These are phyloP conservation scores for Hyaena hyaena DNA, from an alignment of 2,113 vertebrate species.

Conservation along the genomic window DNA sequence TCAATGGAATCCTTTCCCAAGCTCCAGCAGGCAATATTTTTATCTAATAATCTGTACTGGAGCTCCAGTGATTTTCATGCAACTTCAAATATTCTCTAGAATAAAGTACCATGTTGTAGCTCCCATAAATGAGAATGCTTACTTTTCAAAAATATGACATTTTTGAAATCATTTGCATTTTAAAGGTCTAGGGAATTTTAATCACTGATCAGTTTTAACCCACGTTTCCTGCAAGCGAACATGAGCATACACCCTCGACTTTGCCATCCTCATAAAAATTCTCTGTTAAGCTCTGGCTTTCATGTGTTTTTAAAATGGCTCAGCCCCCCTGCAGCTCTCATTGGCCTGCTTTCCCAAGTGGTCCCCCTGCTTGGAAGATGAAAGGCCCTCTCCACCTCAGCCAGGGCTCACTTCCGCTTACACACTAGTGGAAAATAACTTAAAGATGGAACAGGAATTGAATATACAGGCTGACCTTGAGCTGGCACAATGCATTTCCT, in stretches of 20 bases:
- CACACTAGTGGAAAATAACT: slow-evolving; percentile 75
- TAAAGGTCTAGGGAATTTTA: slow-evolving; percentile 85
- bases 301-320: slow-evolving; percentile 73
- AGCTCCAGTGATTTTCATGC: slow-evolving; percentile 74
- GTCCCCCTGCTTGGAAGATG: slow-evolving; percentile 75
- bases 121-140: slow-evolving; percentile 80
- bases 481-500: neutral
- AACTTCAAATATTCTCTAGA: slow-evolving; percentile 76
- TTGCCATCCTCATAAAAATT: slow-evolving; percentile 81
- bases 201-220: slow-evolving; percentile 78
- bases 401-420: slow-evolving; percentile 55
- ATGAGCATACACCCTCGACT: slow-evolving; percentile 73
- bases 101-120: slow-evolving; percentile 78
- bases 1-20: slow-evolving; percentile 73
- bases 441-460: slow-evolving; percentile 73
- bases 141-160: slow-evolving; percentile 80
- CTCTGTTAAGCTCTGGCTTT: slow-evolving; percentile 76
- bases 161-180: slow-evolving; percentile 86
- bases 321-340: slow-evolving; percentile 70
- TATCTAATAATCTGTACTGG: slow-evolving; percentile 67
- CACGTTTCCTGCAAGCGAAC: slow-evolving; percentile 75
- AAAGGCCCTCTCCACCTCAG: slow-evolving; percentile 78
- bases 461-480: slow-evolving; percentile 64
- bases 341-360: slow-evolving; percentile 71
- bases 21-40: slow-evolving; percentile 70